Evolutionary conservation across 2,888 invertebrate genomes (phyloP).

Genomic region (Gymnocheta viridis): DNA sequence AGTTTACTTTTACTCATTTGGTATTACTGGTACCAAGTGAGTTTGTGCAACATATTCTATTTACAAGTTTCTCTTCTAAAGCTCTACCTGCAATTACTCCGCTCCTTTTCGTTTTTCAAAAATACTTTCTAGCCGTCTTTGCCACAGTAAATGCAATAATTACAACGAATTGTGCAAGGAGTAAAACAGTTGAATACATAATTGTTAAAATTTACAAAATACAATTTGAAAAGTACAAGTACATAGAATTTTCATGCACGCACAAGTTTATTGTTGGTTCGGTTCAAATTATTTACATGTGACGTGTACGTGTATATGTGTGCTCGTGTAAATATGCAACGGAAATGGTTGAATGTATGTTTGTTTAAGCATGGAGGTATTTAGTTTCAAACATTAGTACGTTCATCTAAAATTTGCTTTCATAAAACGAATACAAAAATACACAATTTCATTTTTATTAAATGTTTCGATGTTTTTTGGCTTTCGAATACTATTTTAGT

Average conservation of each 20-base stretch:
- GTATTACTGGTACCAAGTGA: too few relatives aligned
- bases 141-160: constrained; percentile 9
- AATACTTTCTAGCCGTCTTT: background rate
- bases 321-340: background rate
- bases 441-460: background rate
- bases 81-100: too few relatives aligned
- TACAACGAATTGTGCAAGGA: constrained; percentile 11
- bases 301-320: background rate
- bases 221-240: constrained; percentile 50
- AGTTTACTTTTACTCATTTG: too few relatives aligned
- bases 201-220: constrained; percentile 52
- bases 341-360: background rate
- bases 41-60: too few relatives aligned
- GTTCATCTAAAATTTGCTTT: background rate
- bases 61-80: too few relatives aligned
- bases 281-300: background rate
- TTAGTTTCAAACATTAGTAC: background rate
- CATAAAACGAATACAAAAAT: background rate
- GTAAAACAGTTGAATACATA: constrained; percentile 31
- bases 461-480: too few relatives aligned
- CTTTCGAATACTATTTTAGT: too few relatives aligned
- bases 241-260: background rate
- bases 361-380: background rate
- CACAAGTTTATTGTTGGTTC: background rate
- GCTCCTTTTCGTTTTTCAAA: background rate